Conservation (phyloP, 2,113 vertebrate species). For the Sebastes fasciatus region DNA sequence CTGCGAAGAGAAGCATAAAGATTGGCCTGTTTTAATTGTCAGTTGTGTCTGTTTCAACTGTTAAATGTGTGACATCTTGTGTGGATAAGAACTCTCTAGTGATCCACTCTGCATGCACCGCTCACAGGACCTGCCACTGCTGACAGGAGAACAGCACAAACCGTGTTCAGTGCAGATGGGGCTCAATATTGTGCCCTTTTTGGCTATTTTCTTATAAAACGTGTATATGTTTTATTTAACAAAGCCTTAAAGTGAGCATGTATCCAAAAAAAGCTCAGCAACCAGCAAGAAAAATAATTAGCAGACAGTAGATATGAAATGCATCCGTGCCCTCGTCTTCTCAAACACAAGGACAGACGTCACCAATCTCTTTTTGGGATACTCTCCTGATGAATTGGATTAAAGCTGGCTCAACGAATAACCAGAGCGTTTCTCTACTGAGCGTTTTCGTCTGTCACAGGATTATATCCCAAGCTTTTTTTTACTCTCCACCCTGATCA, state of each 20-base stretch:
- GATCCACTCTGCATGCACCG: background rate
- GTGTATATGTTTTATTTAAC: background rate
- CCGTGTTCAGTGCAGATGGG: background rate
- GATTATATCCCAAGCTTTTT: conserved; percentile 45
- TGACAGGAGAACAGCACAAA: background rate
- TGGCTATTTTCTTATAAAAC: background rate
- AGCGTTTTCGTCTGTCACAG: conserved; percentile 25
- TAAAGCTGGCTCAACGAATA: conserved; percentile 38
- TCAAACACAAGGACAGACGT: conserved; percentile 34
- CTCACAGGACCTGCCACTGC: background rate
- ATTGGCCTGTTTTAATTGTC: conserved; percentile 11
- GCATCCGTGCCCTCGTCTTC: conserved; percentile 18
- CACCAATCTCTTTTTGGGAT: conserved; percentile 39
- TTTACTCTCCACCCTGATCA: conserved; percentile 31
- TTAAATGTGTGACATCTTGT: background rate
- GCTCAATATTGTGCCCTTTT: background rate
- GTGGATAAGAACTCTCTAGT: background rate
- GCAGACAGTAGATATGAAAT: background rate
- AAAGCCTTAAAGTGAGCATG: background rate
- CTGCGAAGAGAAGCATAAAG: background rate
- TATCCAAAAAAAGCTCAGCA: background rate
- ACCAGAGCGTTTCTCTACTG: conserved; percentile 28
- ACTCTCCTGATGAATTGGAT: conserved; percentile 53
- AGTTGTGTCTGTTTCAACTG: background rate
- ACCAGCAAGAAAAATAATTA: conserved; percentile 6